Evolutionary conservation across 2,113 vertebrate species (phyloP).

Genomic region (Elephantulus edwardii): DNA sequence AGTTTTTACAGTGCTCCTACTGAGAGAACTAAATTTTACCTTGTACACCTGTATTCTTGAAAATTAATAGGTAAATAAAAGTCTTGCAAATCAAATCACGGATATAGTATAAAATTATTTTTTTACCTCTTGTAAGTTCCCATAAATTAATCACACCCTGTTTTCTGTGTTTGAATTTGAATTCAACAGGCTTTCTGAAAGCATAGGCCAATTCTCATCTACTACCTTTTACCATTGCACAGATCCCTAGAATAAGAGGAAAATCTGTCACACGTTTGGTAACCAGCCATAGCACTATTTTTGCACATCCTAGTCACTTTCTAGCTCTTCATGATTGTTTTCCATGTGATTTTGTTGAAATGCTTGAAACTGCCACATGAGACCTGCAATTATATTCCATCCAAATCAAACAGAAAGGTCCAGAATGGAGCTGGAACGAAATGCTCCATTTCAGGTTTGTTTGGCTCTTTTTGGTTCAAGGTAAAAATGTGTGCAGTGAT

Average conservation of each 20-base stretch:
- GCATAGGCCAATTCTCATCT: background rate
- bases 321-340: background rate
- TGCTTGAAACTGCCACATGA: slow-evolving; percentile 37
- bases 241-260: slow-evolving; percentile 28
- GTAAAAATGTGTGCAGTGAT: slow-evolving; percentile 31
- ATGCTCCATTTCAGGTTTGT: slow-evolving; percentile 12
- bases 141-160: slow-evolving; percentile 18
- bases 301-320: background rate
- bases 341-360: slow-evolving; percentile 23
- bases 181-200: slow-evolving; percentile 29
- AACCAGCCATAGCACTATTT: slow-evolving; percentile 1
- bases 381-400: background rate
- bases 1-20: slow-evolving; percentile 15
- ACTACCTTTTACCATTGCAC: background rate
- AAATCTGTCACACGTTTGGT: background rate
- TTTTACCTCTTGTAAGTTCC: slow-evolving; percentile 45
- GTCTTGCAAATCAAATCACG: slow-evolving; percentile 43
- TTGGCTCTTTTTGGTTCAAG: slow-evolving; percentile 25
- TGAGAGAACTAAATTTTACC: no score
- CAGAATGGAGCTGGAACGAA: slow-evolving; percentile 25
- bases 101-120: slow-evolving; percentile 14
- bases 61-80: slow-evolving; percentile 50
- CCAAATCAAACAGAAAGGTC: slow-evolving; percentile 44
- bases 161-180: slow-evolving; percentile 55
- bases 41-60: slow-evolving; percentile 7